Evolutionary conservation across 1,140 invertebrate species (phyloP).

Genomic region (Pogonognathellus flavescens): DNA sequence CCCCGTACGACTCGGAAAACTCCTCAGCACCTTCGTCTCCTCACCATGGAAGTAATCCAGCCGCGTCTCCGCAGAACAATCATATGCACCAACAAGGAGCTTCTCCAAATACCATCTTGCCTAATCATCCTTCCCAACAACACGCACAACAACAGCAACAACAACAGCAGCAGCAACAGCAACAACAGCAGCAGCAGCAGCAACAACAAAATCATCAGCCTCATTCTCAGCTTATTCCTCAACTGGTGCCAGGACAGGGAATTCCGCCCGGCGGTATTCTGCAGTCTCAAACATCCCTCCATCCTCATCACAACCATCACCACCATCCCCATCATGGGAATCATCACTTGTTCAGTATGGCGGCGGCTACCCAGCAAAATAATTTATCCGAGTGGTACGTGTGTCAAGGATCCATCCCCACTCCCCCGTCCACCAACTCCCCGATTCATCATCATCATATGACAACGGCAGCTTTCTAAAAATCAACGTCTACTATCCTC

Average conservation of each 20-base stretch:
- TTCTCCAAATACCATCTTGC: conserved; percentile 64
- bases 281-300: conserved; percentile 62
- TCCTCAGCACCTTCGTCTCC: conserved; percentile 65
- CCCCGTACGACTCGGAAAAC: conserved; percentile 66
- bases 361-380: conserved; percentile 65
- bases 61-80: conserved; percentile 62
- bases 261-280: conserved; percentile 58
- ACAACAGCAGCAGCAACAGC: conserved; percentile 59
- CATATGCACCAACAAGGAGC: conserved; percentile 59
- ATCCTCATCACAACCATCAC: conserved; percentile 62
- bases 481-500: too few species aligned
- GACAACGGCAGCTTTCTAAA: conserved; percentile 66
- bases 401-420: conserved; percentile 66
- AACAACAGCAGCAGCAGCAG: conserved; percentile 61
- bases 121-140: conserved; percentile 57
- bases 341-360: conserved; percentile 65
- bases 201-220: conserved; percentile 60
- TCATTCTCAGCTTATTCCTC: conserved; percentile 59
- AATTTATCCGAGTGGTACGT: conserved; percentile 67
- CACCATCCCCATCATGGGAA: conserved; percentile 63
- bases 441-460: conserved; percentile 67
- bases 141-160: conserved; percentile 55
- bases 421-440: conserved; percentile 66
- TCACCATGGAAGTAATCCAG: conserved; percentile 64
- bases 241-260: conserved; percentile 58